phyloP scores from a whole-genome alignment of 2,797 vertebrate species.

The Hozukius guyotensis region DNA sequence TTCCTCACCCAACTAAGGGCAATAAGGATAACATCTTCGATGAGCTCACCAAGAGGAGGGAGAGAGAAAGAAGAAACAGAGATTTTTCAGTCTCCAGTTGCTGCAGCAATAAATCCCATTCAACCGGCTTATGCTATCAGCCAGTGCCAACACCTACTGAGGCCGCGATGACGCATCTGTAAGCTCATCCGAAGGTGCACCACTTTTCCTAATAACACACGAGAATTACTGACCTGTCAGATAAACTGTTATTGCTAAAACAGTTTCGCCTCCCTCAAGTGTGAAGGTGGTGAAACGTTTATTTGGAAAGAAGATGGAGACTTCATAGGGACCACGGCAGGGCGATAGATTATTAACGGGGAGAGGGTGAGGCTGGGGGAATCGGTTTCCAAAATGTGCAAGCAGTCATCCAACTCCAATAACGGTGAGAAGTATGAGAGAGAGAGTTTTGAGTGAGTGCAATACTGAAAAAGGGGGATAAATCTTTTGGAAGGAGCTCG shows the following conservation, averaged over 20 bases:
- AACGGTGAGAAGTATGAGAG: conserved; percentile 33
- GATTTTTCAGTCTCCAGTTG: conserved; percentile 32
- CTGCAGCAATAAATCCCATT: conserved; percentile 49
- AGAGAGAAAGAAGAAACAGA: conserved; percentile 10
- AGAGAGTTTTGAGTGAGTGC: conserved; percentile 18
- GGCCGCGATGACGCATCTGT: conserved; percentile 37
- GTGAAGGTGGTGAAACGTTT: conserved; percentile 62
- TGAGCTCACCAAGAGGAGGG: neutral
- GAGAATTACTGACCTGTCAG: conserved; percentile 55
- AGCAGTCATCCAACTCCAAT: conserved; percentile 55
- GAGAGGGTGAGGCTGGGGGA: conserved; percentile 30
- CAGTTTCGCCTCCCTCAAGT: conserved; percentile 43
- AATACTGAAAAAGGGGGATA: conserved; percentile 23
- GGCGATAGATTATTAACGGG: conserved; percentile 63
- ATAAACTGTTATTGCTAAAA: conserved; percentile 61
- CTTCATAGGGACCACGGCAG: conserved; percentile 36
- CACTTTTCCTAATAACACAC: conserved; percentile 51
- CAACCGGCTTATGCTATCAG: conserved; percentile 11
- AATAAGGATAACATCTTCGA: neutral
- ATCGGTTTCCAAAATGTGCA: conserved; percentile 57
- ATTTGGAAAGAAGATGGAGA: conserved; percentile 56
- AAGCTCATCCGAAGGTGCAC: conserved; percentile 34
- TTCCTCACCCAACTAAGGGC: neutral
- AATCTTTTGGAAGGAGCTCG: conserved; percentile 17
- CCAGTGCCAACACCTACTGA: conserved; percentile 35